Percentiles rank a stretch among this genome's conserved stretches.
These are phyloP conservation scores for Tanypteryx hageni DNA, from an alignment of 2,888 invertebrate genomes.

Conservation along the genomic window DNA sequence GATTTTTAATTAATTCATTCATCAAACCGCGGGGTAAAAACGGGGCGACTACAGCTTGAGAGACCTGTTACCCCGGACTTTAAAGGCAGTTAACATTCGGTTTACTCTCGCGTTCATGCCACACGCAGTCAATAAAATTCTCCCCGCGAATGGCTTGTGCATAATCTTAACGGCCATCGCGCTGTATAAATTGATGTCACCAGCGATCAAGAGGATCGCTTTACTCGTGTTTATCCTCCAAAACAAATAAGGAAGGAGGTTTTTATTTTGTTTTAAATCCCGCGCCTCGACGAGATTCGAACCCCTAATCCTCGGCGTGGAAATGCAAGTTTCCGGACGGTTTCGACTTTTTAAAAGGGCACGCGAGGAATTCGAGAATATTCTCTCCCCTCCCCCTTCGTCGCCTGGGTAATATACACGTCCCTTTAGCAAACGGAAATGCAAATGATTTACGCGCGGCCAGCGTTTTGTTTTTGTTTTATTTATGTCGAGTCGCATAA, in stretches of 20 bases:
- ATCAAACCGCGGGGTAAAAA: slow-evolving; percentile 23
- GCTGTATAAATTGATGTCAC: slow-evolving; percentile 1
- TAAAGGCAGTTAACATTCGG: slow-evolving; percentile 3
- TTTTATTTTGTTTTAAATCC: neutral
- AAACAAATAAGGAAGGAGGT: neutral
- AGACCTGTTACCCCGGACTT: neutral
- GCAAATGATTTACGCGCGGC: neutral
- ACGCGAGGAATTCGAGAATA: neutral
- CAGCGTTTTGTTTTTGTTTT: slow-evolving; percentile 1
- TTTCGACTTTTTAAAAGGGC: neutral
- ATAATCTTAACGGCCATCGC: neutral
- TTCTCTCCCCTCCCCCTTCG: neutral
- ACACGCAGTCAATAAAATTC: slow-evolving; percentile 14
- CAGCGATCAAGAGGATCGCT: neutral
- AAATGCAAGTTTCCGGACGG: neutral
- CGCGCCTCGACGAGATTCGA: neutral
- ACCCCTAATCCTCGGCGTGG: neutral
- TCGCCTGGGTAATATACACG: neutral
- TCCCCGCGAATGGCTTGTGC: neutral
- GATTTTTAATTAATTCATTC: slow-evolving; percentile 23
- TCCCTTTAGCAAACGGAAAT: slow-evolving; percentile 5
- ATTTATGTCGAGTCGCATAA: neutral
- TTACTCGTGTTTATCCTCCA: neutral
- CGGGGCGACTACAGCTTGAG: slow-evolving; percentile 6
- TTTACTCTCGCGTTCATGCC: neutral